A percentile compares a stretch with the other conserved stretches of the same genome.
Evolutionary conservation across 2,888 invertebrate species (phyloP).

Genomic region (Hyppa rectilinea): DNA sequence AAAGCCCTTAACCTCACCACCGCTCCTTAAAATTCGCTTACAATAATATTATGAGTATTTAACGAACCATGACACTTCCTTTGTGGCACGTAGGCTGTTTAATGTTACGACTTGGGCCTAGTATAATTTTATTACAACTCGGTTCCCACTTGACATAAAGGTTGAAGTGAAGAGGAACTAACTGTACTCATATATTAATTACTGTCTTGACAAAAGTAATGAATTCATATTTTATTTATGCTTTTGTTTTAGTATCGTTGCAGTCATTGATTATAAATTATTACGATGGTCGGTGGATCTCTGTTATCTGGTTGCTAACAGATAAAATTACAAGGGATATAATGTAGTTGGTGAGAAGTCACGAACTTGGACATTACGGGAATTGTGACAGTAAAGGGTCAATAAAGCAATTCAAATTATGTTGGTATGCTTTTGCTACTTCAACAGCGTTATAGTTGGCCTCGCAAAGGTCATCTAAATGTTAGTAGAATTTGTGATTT

Average conservation of each 20-base stretch:
- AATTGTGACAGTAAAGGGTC: background rate
- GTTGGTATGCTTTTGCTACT: too few relatives aligned
- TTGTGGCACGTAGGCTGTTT: constrained; percentile 53
- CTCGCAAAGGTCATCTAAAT: too few relatives aligned
- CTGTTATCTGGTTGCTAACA: constrained; percentile 28
- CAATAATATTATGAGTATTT: constrained; percentile 43
- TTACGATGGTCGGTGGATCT: constrained; percentile 5
- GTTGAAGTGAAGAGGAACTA: constrained; percentile 47
- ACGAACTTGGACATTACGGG: constrained; percentile 6
- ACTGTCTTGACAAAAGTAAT: constrained; percentile 43
- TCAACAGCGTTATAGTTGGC: too few relatives aligned
- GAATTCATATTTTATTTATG: constrained; percentile 38
- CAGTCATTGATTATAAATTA: constrained; percentile 37
- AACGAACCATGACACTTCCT: constrained; percentile 47
- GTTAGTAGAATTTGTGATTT: background rate
- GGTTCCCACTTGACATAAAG: constrained; percentile 52
- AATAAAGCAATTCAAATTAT: background rate
- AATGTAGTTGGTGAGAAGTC: constrained; percentile 8
- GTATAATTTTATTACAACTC: constrained; percentile 54
- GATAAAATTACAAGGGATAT: constrained; percentile 26
- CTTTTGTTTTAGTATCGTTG: constrained; percentile 41
- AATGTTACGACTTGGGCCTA: constrained; percentile 49
- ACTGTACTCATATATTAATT: constrained; percentile 45
- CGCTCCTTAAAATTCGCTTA: constrained; percentile 46
- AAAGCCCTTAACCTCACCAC: constrained; percentile 11